Conservation (phyloP, 1,140 invertebrate genomes). For the Neodiprion lecontei region DNA sequence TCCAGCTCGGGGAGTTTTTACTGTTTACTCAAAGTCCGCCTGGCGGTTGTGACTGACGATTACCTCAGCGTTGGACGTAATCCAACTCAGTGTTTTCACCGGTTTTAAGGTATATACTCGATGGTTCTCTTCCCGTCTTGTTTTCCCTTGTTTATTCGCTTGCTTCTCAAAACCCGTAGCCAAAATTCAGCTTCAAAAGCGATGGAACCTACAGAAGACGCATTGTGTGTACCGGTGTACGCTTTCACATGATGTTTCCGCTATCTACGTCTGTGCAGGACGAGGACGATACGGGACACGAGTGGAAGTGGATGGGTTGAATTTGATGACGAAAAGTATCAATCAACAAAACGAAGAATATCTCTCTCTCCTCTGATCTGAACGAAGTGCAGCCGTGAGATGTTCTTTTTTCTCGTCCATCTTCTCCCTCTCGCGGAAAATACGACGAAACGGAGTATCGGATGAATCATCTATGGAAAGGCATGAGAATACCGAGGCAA, state of each 20-base stretch:
- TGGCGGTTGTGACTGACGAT: conserved; percentile 36
- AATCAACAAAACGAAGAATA: no score
- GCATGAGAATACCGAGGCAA: no score
- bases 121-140: neutral
- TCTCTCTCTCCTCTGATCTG: no score
- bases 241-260: no score
- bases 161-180: conserved; percentile 4
- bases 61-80: conserved; percentile 42
- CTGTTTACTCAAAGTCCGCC: conserved; percentile 36
- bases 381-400: neutral
- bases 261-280: neutral
- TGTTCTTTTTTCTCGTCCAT: neutral
- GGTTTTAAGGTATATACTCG: conserved; percentile 32
- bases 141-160: conserved; percentile 1
- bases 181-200: neutral
- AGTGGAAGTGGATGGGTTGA: neutral
- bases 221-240: neutral
- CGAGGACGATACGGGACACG: neutral
- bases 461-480: no score
- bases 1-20: conserved; percentile 42
- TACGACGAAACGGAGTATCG: no score
- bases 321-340: no score
- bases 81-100: conserved; percentile 45
- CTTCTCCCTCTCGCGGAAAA: no score
- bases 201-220: neutral